A percentile compares a stretch with the other conserved stretches of the same genome.
Evolutionary conservation across 2,888 invertebrate species (phyloP).

Genomic region (Drosophila longiperda): DNA sequence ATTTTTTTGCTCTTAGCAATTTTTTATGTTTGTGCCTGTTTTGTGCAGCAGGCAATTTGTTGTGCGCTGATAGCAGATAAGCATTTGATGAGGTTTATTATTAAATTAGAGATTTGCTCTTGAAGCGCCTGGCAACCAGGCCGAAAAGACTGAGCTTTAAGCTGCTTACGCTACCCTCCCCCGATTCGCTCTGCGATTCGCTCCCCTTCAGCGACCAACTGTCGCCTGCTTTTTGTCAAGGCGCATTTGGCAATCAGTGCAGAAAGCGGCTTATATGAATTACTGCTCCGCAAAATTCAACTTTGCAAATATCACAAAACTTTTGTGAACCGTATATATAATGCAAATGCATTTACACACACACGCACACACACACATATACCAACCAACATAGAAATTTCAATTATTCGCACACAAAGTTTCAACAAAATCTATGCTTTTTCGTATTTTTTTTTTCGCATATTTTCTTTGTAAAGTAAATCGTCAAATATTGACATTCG

Average conservation of each 20-base stretch:
- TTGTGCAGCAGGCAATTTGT: slow-evolving; percentile 68
- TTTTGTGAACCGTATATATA: slow-evolving; percentile 16
- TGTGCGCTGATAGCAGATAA: slow-evolving; percentile 76
- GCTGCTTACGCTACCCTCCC: slow-evolving; percentile 60
- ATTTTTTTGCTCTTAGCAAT: slow-evolving; percentile 22
- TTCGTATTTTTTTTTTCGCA: neutral
- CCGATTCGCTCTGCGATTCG: slow-evolving; percentile 19
- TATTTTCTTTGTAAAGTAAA: neutral
- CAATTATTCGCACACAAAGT: slow-evolving; percentile 7
- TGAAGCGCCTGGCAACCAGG: slow-evolving; percentile 32
- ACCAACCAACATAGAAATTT: slow-evolving; percentile 4
- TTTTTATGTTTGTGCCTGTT: slow-evolving; percentile 39
- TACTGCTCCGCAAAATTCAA: slow-evolving; percentile 16
- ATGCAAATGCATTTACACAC: slow-evolving; percentile 23
- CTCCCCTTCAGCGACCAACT: neutral
- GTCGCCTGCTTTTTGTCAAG: neutral
- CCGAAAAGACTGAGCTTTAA: slow-evolving; percentile 39
- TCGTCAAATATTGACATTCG: slow-evolving; percentile 4
- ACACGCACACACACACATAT: neutral
- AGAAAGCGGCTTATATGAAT: slow-evolving; percentile 53
- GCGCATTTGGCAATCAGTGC: slow-evolving; percentile 49
- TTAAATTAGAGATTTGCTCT: slow-evolving; percentile 61
- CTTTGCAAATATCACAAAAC: slow-evolving; percentile 18
- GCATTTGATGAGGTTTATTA: slow-evolving; percentile 79
- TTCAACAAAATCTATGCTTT: neutral